A percentile compares a stretch with the other conserved stretches of the same genome.
Conservation (phyloP, 2,888 invertebrate species). For the Heliconius ethilla region DNA sequence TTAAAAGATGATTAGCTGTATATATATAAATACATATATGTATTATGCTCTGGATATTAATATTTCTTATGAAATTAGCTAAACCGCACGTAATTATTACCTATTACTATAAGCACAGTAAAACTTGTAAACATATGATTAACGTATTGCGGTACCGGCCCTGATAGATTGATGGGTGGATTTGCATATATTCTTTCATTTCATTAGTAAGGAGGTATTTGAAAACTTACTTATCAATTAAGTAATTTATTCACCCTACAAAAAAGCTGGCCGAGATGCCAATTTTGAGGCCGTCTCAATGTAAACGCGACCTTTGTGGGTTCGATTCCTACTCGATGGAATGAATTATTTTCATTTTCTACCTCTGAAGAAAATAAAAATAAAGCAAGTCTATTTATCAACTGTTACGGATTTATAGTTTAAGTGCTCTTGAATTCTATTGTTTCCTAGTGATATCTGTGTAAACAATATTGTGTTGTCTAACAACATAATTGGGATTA, state of each 20-base stretch:
- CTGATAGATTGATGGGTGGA: too few relatives aligned
- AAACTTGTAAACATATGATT: not conserved
- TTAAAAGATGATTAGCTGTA: not conserved
- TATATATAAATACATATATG: not conserved
- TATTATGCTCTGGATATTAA: not conserved
- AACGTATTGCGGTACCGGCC: not conserved
- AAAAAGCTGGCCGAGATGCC: too few relatives aligned
- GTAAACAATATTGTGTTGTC: conserved; percentile 27
- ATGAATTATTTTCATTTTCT: not conserved
- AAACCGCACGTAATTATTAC: not conserved
- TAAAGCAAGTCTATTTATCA: not conserved
- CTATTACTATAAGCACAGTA: not conserved
- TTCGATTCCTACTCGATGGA: not conserved
- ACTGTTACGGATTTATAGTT: not conserved
- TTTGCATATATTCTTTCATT: too few relatives aligned
- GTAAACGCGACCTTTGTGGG: not conserved
- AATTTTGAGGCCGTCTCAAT: not conserved
- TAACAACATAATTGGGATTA: conserved; percentile 18
- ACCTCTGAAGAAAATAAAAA: not conserved
- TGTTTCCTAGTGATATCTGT: not conserved
- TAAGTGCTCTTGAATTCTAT: not conserved
- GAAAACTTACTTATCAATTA: too few relatives aligned
- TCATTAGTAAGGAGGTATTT: too few relatives aligned
- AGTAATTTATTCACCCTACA: too few relatives aligned
- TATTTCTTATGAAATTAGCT: not conserved